Percentiles rank a stretch among this genome's conserved stretches.
These are phyloP conservation scores for Monarcha castaneiventris DNA, from an alignment of 2,113 vertebrate genomes.

Conservation along the genomic window DNA sequence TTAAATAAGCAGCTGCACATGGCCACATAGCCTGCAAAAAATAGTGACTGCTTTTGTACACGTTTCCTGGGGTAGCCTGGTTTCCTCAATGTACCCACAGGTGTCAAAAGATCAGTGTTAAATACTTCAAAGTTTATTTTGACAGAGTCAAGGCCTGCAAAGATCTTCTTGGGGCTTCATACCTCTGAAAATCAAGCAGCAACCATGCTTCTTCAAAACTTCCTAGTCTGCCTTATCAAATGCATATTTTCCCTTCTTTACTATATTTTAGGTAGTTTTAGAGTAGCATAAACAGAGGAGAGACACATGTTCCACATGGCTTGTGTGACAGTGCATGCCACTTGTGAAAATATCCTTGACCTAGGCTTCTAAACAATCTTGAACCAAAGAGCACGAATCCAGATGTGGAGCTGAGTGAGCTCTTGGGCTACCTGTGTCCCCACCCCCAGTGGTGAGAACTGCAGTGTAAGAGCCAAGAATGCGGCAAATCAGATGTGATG, in stretches of 20 bases:
- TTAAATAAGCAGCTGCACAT: conserved; percentile 6
- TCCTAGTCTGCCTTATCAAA: background rate
- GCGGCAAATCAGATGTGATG: background rate
- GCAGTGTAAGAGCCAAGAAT: background rate
- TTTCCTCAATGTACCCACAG: background rate
- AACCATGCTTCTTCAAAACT: background rate
- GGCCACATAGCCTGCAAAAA: background rate
- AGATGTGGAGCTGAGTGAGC: background rate
- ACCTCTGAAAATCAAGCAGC: background rate
- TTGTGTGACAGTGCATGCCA: background rate
- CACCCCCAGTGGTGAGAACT: background rate
- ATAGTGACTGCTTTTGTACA: background rate
- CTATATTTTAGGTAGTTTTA: background rate
- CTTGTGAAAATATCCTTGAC: background rate
- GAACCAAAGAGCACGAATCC: background rate
- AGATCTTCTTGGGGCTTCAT: background rate
- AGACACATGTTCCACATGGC: background rate
- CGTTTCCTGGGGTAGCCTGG: background rate
- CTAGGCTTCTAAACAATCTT: background rate
- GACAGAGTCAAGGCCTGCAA: background rate
- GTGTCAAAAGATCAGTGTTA: background rate
- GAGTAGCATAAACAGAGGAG: background rate
- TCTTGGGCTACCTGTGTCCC: background rate
- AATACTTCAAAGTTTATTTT: background rate
- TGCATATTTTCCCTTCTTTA: background rate